Percentiles rank a stretch among this genome's conserved stretches.
phyloP scores from a whole-genome alignment of 1,140 invertebrate genomes.

The Bombus affinis region DNA sequence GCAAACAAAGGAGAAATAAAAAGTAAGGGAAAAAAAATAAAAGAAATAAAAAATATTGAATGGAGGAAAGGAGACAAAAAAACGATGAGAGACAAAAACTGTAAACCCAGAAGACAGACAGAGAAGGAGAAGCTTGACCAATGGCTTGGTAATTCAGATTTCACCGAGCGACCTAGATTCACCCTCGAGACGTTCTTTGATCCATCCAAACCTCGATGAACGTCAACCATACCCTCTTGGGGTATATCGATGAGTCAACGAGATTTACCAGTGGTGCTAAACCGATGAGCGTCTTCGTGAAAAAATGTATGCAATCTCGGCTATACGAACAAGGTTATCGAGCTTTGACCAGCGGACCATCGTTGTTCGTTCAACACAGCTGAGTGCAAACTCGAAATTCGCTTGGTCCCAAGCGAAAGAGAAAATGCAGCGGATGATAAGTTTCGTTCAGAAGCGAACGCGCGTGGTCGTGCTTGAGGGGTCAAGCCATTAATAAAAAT shows the following conservation, averaged over 20 bases:
- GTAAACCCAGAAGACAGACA: not conserved
- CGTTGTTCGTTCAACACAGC: not conserved
- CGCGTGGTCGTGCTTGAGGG: not conserved
- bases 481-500: slow-evolving; percentile 23
- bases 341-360: slow-evolving; percentile 3
- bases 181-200: slow-evolving; percentile 25
- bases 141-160: slow-evolving; percentile 24
- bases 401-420: not conserved
- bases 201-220: slow-evolving; percentile 42
- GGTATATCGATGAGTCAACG: not conserved
- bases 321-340: not conserved
- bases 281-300: not conserved
- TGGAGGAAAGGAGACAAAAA: not conserved
- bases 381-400: not conserved
- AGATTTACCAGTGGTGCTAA: not conserved
- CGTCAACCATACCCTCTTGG: not conserved
- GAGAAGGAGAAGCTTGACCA: slow-evolving; percentile 7
- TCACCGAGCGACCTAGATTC: slow-evolving; percentile 27
- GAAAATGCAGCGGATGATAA: slow-evolving; percentile 18
- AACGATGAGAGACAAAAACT: not conserved
- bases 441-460: not conserved
- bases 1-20: not conserved
- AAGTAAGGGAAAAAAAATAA: not conserved
- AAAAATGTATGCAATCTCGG: not conserved
- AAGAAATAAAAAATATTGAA: no score